Evolutionary conservation across 1,140 invertebrate species (phyloP), one percentile per base, ranked within the genome.

Genomic region (Metaphire vulgaris): DNA sequence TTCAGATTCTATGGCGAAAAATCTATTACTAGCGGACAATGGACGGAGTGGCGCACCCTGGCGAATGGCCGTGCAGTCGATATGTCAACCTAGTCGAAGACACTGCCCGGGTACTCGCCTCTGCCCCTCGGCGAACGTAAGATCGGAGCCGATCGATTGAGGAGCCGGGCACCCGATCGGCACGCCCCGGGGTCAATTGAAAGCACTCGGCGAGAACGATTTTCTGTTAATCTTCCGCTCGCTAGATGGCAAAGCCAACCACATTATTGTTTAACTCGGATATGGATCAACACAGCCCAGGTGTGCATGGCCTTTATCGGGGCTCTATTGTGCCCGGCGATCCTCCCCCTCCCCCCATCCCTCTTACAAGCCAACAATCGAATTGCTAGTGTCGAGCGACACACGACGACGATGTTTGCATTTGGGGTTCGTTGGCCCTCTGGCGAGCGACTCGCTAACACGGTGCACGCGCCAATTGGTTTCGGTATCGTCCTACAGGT

Each of bases 211-310:
- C n/a, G n/a, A 21, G 21, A 56, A 56, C 41, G 41, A 56, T 56
- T 56, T 56, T 56, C 41, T 56, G 41, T 56, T 56, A 56, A 56
- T 56, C 41, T 56, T 56, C 41, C n/a, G n/a, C n/a, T 56, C 41
- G 41, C 41, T 56, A 56, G 41, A 56, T 56, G 41, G 41, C 6
- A 21, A 56, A 12, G 41, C 41, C 41, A 56, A 56, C 41, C 41
- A 21, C 41, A 56, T 56, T 56, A 56, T 56, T 56, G 41, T 56
- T 56, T 56, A 56, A 56, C 41, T 56, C 41, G 21, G 21, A 12
- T 21, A 21, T 56, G 6, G 41, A 21, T 56, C 41, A 56, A 56
- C 41, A 56, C 21, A 6, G 41, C 41, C 41, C 41, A 56, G 41
- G 41, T 56, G 41, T 56, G 6, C 41, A 56, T 6, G 6, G 41